A percentile compares a stretch with the other conserved stretches of the same genome.
Evolutionary conservation across 2,113 vertebrate species (phyloP).

Genomic region (Gopherus flavomarginatus): DNA sequence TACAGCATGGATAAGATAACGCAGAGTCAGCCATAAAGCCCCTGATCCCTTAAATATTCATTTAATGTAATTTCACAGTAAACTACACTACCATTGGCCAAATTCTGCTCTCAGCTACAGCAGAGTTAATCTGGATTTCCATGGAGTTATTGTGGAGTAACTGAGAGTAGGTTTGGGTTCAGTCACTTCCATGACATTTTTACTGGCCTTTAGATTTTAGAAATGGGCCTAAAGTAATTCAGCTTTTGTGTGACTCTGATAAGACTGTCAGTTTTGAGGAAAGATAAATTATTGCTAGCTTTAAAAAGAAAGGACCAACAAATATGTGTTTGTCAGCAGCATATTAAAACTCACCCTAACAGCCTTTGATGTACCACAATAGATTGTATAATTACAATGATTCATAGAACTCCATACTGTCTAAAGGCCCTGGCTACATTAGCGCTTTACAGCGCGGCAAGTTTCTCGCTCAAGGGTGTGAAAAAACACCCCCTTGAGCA

Average conservation of each 20-base stretch:
- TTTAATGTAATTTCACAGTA: neutral
- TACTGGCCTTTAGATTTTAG: neutral
- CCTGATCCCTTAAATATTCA: neutral
- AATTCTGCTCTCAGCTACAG: neutral
- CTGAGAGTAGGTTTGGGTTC: neutral
- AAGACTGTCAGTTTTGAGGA: neutral
- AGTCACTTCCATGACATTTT: neutral
- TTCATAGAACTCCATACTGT: conserved; percentile 46
- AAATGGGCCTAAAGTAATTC: neutral
- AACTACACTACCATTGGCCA: neutral
- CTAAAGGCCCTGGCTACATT: too few relatives aligned
- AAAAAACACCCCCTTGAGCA: too few relatives aligned
- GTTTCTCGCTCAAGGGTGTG: too few relatives aligned
- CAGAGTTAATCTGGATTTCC: neutral
- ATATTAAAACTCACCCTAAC: conserved; percentile 7
- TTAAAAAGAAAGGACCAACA: conserved; percentile 42
- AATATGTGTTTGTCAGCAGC: conserved; percentile 3
- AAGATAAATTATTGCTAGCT: neutral
- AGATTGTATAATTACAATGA: conserved; percentile 42
- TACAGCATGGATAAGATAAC: neutral
- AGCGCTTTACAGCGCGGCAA: too few relatives aligned
- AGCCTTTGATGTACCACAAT: neutral
- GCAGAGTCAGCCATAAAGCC: neutral
- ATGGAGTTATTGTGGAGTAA: rapidly evolving
- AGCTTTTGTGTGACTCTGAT: neutral